Percentiles rank a stretch among this genome's conserved stretches.
These are phyloP conservation scores for Oscheius sp. DNA, from an alignment of 1,140 invertebrate genomes.

Conservation along the genomic window DNA sequence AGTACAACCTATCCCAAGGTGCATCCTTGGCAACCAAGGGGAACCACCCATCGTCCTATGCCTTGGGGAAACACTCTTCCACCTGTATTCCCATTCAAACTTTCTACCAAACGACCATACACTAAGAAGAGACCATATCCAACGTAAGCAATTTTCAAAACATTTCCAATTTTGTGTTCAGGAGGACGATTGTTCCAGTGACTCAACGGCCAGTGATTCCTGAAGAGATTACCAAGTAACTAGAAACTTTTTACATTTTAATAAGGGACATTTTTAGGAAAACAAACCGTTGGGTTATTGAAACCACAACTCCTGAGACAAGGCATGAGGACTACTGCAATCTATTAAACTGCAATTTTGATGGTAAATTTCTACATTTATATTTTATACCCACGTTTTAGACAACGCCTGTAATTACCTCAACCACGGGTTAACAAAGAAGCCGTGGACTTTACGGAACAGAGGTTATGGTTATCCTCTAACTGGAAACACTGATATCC, in stretches of 20 bases:
- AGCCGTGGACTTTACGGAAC: conserved; percentile 57
- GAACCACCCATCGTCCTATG: not conserved
- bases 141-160: not conserved
- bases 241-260: not conserved
- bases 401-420: conserved; percentile 60
- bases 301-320: conserved; percentile 26
- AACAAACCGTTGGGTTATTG: conserved; percentile 3
- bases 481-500: conserved; percentile 37
- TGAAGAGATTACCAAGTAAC: not conserved
- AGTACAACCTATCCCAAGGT: not conserved
- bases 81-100: not conserved
- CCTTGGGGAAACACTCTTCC: not conserved
- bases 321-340: conserved; percentile 50
- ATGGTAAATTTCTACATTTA: conserved; percentile 41
- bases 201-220: not conserved
- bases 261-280: not conserved
- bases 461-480: conserved; percentile 45
- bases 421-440: conserved; percentile 57
- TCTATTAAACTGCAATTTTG: conserved; percentile 57
- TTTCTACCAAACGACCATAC: conserved; percentile 2
- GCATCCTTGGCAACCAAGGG: not conserved
- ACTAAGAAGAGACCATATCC: conserved; percentile 16
- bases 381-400: conserved; percentile 20
- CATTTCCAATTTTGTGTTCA: not conserved
- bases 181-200: not conserved